A percentile compares a stretch with the other conserved stretches of the same genome.
These are phyloP conservation scores for Lordiphosa fenestrarum DNA, from an alignment of 2,888 invertebrate genomes.

Conservation along the genomic window DNA sequence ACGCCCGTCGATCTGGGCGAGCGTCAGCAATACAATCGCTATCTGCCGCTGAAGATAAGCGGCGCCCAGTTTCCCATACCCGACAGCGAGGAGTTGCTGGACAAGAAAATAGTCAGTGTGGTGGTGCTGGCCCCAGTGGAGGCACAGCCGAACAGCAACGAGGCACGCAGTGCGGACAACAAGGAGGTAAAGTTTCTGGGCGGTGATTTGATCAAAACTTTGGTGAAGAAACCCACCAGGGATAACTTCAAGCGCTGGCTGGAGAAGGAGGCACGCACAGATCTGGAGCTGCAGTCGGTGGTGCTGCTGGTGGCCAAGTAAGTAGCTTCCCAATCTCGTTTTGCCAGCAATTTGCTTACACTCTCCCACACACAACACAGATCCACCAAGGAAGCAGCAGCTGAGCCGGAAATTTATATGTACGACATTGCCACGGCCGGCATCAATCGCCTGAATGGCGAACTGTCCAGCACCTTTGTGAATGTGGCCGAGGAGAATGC, in stretches of 20 bases:
- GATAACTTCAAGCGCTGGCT: constrained; percentile 91
- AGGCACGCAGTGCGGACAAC: constrained; percentile 81
- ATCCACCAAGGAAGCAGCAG: constrained; percentile 67
- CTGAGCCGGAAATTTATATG: constrained; percentile 91
- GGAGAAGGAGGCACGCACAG: constrained; percentile 87
- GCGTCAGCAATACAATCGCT: constrained; percentile 89
- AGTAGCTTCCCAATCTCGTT: constrained; percentile 81
- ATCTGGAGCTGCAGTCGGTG: constrained; percentile 89
- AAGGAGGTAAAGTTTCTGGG: constrained; percentile 88
- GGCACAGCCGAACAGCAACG: constrained; percentile 80
- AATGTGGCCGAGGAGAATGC: constrained; percentile 93
- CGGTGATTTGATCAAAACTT: constrained; percentile 87
- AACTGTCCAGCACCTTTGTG: constrained; percentile 91
- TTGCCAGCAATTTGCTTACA: not conserved
- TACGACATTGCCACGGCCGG: constrained; percentile 88
- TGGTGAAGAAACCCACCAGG: constrained; percentile 87
- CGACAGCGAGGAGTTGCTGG: constrained; percentile 87
- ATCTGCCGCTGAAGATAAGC: constrained; percentile 91
- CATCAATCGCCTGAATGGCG: constrained; percentile 89
- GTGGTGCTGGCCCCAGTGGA: constrained; percentile 92
- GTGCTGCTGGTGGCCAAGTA: constrained; percentile 91
- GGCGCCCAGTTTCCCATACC: constrained; percentile 92
- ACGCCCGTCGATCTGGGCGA: constrained; percentile 88
- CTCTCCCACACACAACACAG: constrained; percentile 35
- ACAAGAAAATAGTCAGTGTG: constrained; percentile 90